Conservation (phyloP, 2,797 vertebrate genomes). For the Thaleichthys pacificus region DNA sequence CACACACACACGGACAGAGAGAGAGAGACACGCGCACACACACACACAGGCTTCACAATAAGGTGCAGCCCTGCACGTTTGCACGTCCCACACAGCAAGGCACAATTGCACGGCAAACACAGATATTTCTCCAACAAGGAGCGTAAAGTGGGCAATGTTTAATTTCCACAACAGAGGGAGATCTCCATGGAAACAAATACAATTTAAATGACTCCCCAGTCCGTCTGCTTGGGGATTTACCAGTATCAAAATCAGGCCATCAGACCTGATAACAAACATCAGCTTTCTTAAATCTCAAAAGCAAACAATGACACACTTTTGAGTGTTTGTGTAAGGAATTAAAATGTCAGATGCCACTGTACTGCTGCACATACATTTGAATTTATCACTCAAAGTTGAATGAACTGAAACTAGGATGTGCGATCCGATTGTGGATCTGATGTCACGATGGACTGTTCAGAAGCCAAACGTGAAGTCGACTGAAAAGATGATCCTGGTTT, state of each 20-base stretch:
- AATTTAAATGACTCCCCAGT: slow-evolving; percentile 48
- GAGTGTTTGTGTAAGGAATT: slow-evolving; percentile 11
- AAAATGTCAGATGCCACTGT: slow-evolving; percentile 5
- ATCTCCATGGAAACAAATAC: slow-evolving; percentile 55
- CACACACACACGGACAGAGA: slow-evolving; percentile 7
- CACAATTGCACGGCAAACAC: slow-evolving; percentile 56
- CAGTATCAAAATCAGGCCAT: slow-evolving; percentile 45
- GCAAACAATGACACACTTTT: slow-evolving; percentile 28
- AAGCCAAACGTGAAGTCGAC: neutral
- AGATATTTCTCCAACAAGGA: slow-evolving; percentile 45
- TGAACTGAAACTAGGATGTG: neutral
- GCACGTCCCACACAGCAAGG: slow-evolving; percentile 35
- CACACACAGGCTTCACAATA: neutral
- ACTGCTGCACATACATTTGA: neutral
- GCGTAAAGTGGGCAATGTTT: slow-evolving; percentile 30
- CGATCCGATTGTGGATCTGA: neutral
- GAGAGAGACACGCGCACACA: slow-evolving; percentile 8
- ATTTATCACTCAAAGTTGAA: neutral
- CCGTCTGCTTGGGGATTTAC: slow-evolving; percentile 33
- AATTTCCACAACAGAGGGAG: slow-evolving; percentile 55
- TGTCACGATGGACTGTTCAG: neutral
- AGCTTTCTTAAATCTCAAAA: slow-evolving; percentile 21
- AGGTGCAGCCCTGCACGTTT: slow-evolving; percentile 31
- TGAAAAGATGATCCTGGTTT: neutral
- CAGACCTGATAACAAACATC: slow-evolving; percentile 41